Evolutionary conservation across 2,113 vertebrate genomes (phyloP), one percentile per base, ranked within the genome.

Genomic region (Romanogobio albipinnatus): DNA sequence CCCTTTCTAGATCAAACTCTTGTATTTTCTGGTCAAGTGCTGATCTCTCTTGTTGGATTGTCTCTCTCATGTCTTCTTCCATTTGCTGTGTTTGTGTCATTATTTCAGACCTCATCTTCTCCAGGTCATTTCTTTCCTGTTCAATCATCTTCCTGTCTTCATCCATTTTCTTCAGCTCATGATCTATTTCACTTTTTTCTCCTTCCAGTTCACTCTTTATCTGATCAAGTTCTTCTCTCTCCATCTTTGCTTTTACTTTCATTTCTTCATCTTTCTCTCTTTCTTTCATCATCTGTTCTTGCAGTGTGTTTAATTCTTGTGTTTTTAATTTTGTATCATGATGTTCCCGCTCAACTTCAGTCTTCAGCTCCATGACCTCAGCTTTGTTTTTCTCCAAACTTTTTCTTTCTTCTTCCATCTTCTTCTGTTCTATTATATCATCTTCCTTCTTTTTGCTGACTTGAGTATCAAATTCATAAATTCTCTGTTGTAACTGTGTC

Each of bases 141-240:
- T 61, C 9, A 1, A 78, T 13, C 19, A n/a, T 61, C n/a, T 75
- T 36, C 49, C 14, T 29, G 29, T 29, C 1, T 29, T 29, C 29
- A 29, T 29, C 29, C 29, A 29, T 29, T 29, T 29, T 29, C 29
- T 2, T 29, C 29, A 29, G 9, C 10, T 75, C 24, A 3, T 66
- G 39, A 26, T 66, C 45, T 6, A 87, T 1, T 8, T 87, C 71
- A 49, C 9, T 39, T 59, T 19, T 84, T 1, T 82, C 33, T 64
- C 4, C 53, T 0, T n/a, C 10, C 0, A 81, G 3, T 2, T 84
- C 24, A 2, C 7, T 64, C 1, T n/a, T 80, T 9, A 62, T 1
- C 14, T 26, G 36, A 62, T 81, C 17, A 68, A 66, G 10, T 56
- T 76, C 26, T 7, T 84, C 58, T 36, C 22, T 77, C 79, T 90